These are phyloP conservation scores for Orbicella faveolata DNA, from an alignment of 64 coral and sea anemone species.

Conservation along the genomic window DNA sequence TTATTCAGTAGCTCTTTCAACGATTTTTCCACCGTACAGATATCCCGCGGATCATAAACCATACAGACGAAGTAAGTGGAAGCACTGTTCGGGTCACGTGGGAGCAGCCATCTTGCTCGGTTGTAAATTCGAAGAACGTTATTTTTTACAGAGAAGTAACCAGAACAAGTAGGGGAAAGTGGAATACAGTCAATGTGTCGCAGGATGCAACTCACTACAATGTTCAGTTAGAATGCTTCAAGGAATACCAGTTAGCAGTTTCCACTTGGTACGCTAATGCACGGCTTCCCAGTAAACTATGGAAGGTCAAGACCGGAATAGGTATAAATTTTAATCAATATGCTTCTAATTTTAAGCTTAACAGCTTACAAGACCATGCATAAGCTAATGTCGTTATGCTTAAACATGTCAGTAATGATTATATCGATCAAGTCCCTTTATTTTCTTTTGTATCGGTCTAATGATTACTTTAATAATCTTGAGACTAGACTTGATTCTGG, in stretches of 20 bases:
- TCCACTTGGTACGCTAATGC: background rate
- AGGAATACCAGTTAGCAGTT: background rate
- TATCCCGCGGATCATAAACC: background rate
- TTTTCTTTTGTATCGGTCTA: too few relatives aligned
- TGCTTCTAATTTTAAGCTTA: background rate
- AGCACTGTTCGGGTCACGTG: background rate
- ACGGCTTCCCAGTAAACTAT: background rate
- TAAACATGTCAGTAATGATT: too few relatives aligned
- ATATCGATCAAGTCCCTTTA: too few relatives aligned
- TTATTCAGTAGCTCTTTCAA: background rate
- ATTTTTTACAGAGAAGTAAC: background rate
- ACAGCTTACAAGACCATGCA: background rate
- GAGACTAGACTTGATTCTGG: too few relatives aligned
- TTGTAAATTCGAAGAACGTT: background rate
- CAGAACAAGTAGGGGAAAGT: background rate
- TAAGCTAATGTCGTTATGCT: too few relatives aligned
- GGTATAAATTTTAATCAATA: background rate
- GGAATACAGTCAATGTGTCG: background rate
- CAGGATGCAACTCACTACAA: background rate
- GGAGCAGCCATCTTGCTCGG: background rate
- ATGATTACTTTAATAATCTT: too few relatives aligned
- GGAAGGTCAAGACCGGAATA: background rate
- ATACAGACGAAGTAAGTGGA: background rate
- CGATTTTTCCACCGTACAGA: background rate
- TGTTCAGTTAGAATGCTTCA: background rate